Evolutionary conservation across 2,888 invertebrate genomes (phyloP).

Genomic region (Orthonychiurus folsomi): DNA sequence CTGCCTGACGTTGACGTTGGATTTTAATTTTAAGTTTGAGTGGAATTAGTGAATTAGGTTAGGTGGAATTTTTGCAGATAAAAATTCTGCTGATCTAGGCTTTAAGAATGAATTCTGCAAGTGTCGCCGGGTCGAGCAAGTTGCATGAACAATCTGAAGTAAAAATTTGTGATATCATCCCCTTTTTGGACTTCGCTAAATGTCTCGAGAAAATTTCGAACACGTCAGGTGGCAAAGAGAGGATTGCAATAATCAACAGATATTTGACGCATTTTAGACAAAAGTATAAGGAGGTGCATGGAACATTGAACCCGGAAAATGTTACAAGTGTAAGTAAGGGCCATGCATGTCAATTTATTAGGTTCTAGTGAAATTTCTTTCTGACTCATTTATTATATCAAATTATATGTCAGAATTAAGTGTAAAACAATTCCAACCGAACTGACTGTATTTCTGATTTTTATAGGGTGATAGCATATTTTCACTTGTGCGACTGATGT

Average conservation of each 20-base stretch:
- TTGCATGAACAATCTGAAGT: no score
- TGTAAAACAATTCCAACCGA: no score
- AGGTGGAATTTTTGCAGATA: no score
- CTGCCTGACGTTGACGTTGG: no score
- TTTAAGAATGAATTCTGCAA: no score
- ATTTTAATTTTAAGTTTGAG: no score
- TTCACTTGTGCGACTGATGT: constrained; percentile 26
- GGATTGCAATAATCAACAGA: constrained; percentile 15
- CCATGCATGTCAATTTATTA: no score
- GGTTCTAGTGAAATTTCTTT: no score
- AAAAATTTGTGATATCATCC: constrained; percentile 5
- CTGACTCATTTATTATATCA: background rate
- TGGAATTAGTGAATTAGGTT: no score
- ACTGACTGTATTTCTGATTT: background rate
- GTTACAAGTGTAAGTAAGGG: constrained; percentile 23
- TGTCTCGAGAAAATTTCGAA: constrained; percentile 21
- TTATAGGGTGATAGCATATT: constrained; percentile 38
- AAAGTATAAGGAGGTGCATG: constrained; percentile 19
- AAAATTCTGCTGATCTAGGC: no score
- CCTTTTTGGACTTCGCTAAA: constrained; percentile 25
- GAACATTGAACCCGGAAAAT: constrained; percentile 22
- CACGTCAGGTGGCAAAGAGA: constrained; percentile 13
- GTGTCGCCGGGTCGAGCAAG: no score
- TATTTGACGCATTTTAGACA: constrained; percentile 21
- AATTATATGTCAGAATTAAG: background rate